phyloP scores from a whole-genome alignment of 1,140 invertebrate genomes.

The Homalodisca vitripennis region DNA sequence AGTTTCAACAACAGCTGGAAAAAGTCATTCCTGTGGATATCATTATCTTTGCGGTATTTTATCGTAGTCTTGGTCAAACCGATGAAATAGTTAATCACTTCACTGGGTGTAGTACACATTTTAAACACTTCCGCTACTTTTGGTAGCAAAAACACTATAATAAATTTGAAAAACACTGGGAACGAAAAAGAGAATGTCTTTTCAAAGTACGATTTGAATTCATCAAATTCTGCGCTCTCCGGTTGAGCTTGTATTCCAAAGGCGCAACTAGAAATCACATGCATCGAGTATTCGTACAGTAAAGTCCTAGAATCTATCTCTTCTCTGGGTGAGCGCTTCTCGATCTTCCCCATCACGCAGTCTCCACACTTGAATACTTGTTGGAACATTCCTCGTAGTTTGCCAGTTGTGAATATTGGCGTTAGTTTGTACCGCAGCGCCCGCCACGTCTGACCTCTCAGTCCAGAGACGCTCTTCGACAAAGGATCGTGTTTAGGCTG shows the following conservation, averaged over 20 bases:
- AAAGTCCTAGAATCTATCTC: conserved; percentile 44
- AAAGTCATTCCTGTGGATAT: too few species aligned
- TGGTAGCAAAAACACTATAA: too few species aligned
- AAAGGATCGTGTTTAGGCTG: conserved; percentile 54
- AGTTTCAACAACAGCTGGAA: too few species aligned
- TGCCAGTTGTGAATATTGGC: conserved; percentile 57
- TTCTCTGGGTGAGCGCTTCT: conserved; percentile 48
- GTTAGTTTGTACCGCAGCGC: conserved; percentile 52
- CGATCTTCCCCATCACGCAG: conserved; percentile 42
- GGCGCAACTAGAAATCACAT: conserved; percentile 46
- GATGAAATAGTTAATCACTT: too few species aligned
- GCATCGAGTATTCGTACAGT: conserved; percentile 41
- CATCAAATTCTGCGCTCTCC: not conserved
- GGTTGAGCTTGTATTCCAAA: conserved; percentile 43
- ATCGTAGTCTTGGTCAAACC: too few species aligned
- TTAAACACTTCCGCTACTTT: too few species aligned
- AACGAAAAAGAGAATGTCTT: too few species aligned
- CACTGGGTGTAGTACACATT: too few species aligned
- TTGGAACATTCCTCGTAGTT: conserved; percentile 56
- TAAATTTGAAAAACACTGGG: too few species aligned
- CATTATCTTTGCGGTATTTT: too few species aligned
- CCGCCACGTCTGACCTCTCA: conserved; percentile 53
- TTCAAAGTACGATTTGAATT: too few species aligned
- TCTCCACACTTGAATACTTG: conserved; percentile 49
- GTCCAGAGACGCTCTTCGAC: conserved; percentile 54